A percentile compares a stretch with the other conserved stretches of the same genome.
Evolutionary conservation across 2,113 vertebrate species (phyloP).

Genomic region (Daboia siamensis): DNA sequence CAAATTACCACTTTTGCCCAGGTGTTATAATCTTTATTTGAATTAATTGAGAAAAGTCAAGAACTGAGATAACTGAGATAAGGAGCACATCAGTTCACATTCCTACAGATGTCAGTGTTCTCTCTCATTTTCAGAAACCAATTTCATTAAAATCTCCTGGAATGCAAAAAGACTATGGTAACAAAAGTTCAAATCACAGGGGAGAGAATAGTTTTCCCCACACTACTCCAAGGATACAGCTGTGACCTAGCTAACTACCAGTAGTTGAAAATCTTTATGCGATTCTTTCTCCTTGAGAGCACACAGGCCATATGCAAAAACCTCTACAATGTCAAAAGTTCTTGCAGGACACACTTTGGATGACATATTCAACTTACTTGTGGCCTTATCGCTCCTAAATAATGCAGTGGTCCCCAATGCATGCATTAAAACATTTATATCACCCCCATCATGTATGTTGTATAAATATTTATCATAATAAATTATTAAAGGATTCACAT

Average conservation of each 20-base stretch:
- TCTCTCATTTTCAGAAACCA: not conserved
- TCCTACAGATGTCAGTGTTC: not conserved
- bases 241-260: not conserved
- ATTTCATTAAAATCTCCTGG: not conserved
- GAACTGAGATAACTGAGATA: not conserved
- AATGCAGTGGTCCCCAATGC: conserved; percentile 53
- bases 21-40: not conserved
- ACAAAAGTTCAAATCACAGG: not conserved
- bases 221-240: not conserved
- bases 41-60: not conserved
- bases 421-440: conserved; percentile 67
- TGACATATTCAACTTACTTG: conserved; percentile 57
- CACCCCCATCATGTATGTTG: conserved; percentile 60
- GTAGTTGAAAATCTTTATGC: not conserved
- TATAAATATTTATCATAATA: conserved; percentile 70
- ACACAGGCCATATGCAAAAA: conserved; percentile 3
- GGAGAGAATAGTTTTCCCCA: not conserved
- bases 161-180: not conserved
- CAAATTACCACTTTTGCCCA: not conserved
- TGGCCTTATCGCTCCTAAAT: conserved; percentile 61
- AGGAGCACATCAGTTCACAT: not conserved
- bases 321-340: conserved; percentile 12
- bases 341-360: conserved; percentile 51
- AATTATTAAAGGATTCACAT: conserved; percentile 64
- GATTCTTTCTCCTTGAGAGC: not conserved